These are phyloP conservation scores for Gallinago stenura DNA, from an alignment of 2,797 vertebrate genomes.

Conservation along the genomic window DNA sequence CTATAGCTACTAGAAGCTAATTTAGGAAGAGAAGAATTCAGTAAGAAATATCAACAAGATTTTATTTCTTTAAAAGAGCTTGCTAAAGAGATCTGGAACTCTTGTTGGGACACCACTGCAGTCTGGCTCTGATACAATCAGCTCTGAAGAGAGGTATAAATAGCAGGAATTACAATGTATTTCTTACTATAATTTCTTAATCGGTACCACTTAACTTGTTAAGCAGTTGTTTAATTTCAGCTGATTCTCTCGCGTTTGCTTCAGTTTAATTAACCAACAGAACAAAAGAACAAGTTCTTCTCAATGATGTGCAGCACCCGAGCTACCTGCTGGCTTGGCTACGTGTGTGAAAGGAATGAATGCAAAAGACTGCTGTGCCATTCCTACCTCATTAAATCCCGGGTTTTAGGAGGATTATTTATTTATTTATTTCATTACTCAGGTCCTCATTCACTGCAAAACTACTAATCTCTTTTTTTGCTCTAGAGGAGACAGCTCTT, in stretches of 20 bases:
- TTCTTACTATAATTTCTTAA: slow-evolving; percentile 33
- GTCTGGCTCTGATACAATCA: slow-evolving; percentile 67
- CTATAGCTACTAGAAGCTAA: not conserved
- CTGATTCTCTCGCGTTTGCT: slow-evolving; percentile 8
- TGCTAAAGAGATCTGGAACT: slow-evolving; percentile 43
- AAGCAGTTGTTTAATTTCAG: slow-evolving; percentile 55
- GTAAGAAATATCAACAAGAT: not conserved
- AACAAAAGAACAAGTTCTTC: slow-evolving; percentile 74
- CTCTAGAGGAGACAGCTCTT: slow-evolving; percentile 30
- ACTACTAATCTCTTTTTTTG: slow-evolving; percentile 42
- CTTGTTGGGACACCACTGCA: slow-evolving; percentile 71
- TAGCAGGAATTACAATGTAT: slow-evolving; percentile 42
- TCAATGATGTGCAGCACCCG: slow-evolving; percentile 38
- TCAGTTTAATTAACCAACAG: slow-evolving; percentile 65
- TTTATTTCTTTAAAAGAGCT: not conserved
- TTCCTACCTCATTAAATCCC: slow-evolving; percentile 65
- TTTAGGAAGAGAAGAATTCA: not conserved
- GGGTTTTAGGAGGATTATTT: slow-evolving; percentile 22
- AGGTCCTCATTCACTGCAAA: slow-evolving; percentile 44
- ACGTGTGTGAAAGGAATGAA: slow-evolving; percentile 3
- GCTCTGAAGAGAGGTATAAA: slow-evolving; percentile 28
- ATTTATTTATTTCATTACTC: slow-evolving; percentile 19
- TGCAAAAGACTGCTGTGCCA: slow-evolving; percentile 38
- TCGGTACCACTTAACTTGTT: slow-evolving; percentile 28
- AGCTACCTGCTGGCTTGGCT: slow-evolving; percentile 10